Evolutionary conservation across 2,888 invertebrate species (phyloP), one percentile per base, ranked within the genome.

Genomic region (Anthoptus insignis): DNA sequence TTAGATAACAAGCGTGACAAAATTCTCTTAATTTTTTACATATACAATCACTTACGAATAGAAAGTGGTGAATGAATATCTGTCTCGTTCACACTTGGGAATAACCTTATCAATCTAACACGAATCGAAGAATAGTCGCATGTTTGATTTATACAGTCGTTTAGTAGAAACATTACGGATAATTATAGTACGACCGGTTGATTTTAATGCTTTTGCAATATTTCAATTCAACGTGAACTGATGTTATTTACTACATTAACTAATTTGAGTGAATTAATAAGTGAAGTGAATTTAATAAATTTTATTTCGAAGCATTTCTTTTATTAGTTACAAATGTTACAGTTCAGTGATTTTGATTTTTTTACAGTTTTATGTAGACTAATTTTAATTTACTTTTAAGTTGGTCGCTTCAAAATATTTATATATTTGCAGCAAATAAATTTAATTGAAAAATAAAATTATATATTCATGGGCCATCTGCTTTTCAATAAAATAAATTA

Each of bases 91-190:
- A 88, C 93, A 90, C 93, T 89, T 82, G 85, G 86, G 89, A 86
- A 88, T 88, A 89, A 88, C 88, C 89, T 91, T 90, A 92, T 93
- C 93, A 93, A 93, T 93, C 91, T 90, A 89, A 88, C 91, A 84
- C 87, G 91, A 92, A 91, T 93, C 93, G 91, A 93, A 93, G 91
- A 92, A 92, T 90, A 93, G 92, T 88, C 90, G 88, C 91, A 88
- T 91, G 90, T 93, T 91, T 92, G 93, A 93, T 93, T 93, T 93
- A 92, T 91, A 89, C 87, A 91, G 86, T 90, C 93, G 92, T 91
- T 93, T 92, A 92, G 93, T 91, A 89, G 88, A 88, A 92, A 89
- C 91, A 92, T 93, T 92, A 91, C 87, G 86, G 88, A 88, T 92
- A 92, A 92, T 91, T 91, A 91, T 91, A 91, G 85, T 72, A 71